Conservation (phyloP, 1,140 invertebrate species). For the Metaphire vulgaris region DNA sequence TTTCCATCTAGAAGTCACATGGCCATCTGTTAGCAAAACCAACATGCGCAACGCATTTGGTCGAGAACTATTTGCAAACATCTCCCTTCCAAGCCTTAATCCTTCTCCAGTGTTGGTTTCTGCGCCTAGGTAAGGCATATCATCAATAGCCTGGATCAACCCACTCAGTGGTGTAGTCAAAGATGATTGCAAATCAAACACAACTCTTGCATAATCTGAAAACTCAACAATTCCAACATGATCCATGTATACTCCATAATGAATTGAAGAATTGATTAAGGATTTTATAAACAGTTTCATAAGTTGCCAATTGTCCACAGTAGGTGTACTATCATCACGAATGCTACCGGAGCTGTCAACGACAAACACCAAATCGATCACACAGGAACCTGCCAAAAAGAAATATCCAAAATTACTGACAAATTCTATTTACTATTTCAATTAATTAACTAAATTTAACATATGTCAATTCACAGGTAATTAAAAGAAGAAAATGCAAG, state of each 20-base stretch:
- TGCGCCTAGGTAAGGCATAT: neutral
- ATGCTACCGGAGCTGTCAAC: slow-evolving; percentile 23
- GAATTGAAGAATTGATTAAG: neutral
- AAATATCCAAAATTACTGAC: too few species aligned
- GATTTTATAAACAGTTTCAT: neutral
- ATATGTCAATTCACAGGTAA: too few species aligned
- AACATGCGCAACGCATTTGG: neutral
- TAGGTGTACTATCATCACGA: neutral
- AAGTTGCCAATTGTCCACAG: slow-evolving; percentile 19
- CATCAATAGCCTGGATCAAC: neutral
- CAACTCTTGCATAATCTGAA: neutral
- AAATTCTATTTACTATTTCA: too few species aligned
- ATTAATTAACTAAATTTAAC: too few species aligned
- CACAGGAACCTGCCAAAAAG: neutral
- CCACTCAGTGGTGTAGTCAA: neutral
- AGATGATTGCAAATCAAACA: neutral
- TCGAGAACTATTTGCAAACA: slow-evolving; percentile 6
- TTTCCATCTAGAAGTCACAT: neutral
- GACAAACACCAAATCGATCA: neutral
- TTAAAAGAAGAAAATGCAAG: too few species aligned
- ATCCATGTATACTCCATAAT: slow-evolving; percentile 11
- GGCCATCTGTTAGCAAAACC: slow-evolving; percentile 16
- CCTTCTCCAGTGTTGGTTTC: neutral
- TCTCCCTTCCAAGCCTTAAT: neutral
- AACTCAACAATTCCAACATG: slow-evolving; percentile 12